phyloP scores from a whole-genome alignment of 1,140 invertebrate genomes.

The Drosophila orena region DNA sequence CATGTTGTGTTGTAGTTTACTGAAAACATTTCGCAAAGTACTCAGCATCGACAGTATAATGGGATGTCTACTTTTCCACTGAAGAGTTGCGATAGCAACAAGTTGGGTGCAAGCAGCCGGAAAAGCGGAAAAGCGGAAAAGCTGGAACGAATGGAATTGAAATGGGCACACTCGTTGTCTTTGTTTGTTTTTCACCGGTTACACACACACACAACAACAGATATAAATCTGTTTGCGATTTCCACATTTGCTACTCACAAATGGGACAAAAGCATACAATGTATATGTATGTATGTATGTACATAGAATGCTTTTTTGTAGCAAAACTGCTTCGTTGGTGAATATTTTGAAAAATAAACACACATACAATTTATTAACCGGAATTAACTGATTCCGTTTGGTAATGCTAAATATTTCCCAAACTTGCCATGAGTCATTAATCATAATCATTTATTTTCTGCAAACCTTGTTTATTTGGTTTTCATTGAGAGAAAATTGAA shows the following conservation, averaged over 20 bases:
- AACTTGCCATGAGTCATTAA: conserved; percentile 10
- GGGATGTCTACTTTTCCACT: conserved; percentile 20
- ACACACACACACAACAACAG: conserved; percentile 26
- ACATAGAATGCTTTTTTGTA: neutral
- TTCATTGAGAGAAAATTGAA: neutral
- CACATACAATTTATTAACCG: neutral
- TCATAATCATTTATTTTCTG: neutral
- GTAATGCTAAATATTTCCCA: neutral
- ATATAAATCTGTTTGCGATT: conserved; percentile 64
- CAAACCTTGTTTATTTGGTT: neutral
- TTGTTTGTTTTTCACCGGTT: conserved; percentile 26
- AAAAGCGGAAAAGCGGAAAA: conserved; percentile 15
- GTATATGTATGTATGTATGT: neutral
- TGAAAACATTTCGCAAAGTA: neutral
- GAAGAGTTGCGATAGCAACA: conserved; percentile 50
- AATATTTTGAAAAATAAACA: conserved; percentile 11
- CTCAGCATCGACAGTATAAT: conserved; percentile 6
- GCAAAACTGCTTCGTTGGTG: neutral
- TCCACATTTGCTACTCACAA: conserved; percentile 24
- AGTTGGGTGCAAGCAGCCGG: conserved; percentile 19
- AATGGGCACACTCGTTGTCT: conserved; percentile 26
- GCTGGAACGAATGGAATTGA: conserved; percentile 39
- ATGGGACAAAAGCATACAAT: neutral
- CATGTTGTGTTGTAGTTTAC: neutral
- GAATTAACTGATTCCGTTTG: conserved; percentile 4